Evolutionary conservation across 2,888 invertebrate genomes (phyloP).

Genomic region (Drosophila nr. perissopoda): DNA sequence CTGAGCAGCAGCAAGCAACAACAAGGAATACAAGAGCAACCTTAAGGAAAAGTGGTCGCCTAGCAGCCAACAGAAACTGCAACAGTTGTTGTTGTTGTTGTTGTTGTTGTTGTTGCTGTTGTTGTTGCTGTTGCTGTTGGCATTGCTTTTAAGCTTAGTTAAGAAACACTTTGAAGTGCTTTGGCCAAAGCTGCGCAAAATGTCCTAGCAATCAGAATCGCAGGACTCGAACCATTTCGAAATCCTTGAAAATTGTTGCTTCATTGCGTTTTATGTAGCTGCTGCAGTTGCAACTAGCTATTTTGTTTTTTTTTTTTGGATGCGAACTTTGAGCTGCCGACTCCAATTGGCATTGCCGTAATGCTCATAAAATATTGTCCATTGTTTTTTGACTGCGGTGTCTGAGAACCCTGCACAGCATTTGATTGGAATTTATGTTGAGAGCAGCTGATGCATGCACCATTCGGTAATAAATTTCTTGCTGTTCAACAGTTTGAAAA

Average conservation of each 20-base stretch:
- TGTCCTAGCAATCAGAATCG: slow-evolving; percentile 49
- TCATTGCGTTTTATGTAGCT: slow-evolving; percentile 59
- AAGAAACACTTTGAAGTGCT: slow-evolving; percentile 72
- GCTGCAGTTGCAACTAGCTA: slow-evolving; percentile 57
- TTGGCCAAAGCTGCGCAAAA: slow-evolving; percentile 65
- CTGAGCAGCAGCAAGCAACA: slow-evolving; percentile 30
- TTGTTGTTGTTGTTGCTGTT: slow-evolving; percentile 5
- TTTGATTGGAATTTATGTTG: slow-evolving; percentile 59
- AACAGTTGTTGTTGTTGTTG: slow-evolving; percentile 34
- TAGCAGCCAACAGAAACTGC: slow-evolving; percentile 44
- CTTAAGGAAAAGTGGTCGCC: slow-evolving; percentile 44
- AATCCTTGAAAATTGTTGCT: slow-evolving; percentile 65
- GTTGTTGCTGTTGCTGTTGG: slow-evolving; percentile 35
- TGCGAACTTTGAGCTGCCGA: slow-evolving; percentile 37
- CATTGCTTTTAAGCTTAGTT: slow-evolving; percentile 76
- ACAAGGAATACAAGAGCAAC: slow-evolving; percentile 12
- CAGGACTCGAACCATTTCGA: slow-evolving; percentile 3
- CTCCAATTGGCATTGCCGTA: slow-evolving; percentile 28
- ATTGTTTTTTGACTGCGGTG: slow-evolving; percentile 7
- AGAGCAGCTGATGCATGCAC: slow-evolving; percentile 51
- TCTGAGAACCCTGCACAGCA: slow-evolving; percentile 14
- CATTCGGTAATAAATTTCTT: slow-evolving; percentile 48
- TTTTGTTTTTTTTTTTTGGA: slow-evolving; percentile 76
- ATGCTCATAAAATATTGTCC: slow-evolving; percentile 4
- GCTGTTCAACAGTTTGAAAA: slow-evolving; percentile 30